Evolutionary conservation across 1,140 invertebrate species (phyloP).

Genomic region (Cydia strobilella): DNA sequence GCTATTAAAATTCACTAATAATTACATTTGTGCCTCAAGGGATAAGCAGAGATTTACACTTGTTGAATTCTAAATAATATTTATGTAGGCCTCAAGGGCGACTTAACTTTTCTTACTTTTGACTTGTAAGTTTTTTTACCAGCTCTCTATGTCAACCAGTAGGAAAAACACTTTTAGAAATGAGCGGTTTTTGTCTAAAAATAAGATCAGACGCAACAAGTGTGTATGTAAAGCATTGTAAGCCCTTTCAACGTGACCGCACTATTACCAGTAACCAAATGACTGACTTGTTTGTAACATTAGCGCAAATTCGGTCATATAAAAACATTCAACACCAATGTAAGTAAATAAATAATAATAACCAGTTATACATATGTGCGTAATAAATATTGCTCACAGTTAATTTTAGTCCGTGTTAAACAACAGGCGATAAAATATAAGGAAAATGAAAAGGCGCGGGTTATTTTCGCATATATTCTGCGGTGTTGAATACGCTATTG

Average conservation of each 20-base stretch:
- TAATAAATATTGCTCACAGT: not conserved
- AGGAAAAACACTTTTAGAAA: too few species aligned
- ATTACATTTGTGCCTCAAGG: not conserved
- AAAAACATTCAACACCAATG: too few species aligned
- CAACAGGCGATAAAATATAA: not conserved
- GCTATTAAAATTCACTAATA: not conserved
- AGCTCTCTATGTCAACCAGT: too few species aligned
- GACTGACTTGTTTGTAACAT: too few species aligned
- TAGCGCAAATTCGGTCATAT: too few species aligned
- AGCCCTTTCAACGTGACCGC: too few species aligned
- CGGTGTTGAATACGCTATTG: not conserved
- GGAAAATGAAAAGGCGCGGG: slow-evolving; percentile 4
- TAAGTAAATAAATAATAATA: not conserved
- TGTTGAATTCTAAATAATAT: not conserved
- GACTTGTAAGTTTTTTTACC: not conserved
- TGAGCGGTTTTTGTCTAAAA: too few species aligned
- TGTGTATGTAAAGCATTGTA: too few species aligned
- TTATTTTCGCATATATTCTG: slow-evolving; percentile 9
- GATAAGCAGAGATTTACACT: not conserved
- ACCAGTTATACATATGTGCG: not conserved
- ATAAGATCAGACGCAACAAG: too few species aligned
- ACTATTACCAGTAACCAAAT: too few species aligned
- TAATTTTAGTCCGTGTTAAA: not conserved
- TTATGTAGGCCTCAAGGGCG: too few species aligned
- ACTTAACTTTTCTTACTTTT: not conserved